Conservation (phyloP, 2,113 vertebrate species). For the Genyomyrus donnyi region DNA sequence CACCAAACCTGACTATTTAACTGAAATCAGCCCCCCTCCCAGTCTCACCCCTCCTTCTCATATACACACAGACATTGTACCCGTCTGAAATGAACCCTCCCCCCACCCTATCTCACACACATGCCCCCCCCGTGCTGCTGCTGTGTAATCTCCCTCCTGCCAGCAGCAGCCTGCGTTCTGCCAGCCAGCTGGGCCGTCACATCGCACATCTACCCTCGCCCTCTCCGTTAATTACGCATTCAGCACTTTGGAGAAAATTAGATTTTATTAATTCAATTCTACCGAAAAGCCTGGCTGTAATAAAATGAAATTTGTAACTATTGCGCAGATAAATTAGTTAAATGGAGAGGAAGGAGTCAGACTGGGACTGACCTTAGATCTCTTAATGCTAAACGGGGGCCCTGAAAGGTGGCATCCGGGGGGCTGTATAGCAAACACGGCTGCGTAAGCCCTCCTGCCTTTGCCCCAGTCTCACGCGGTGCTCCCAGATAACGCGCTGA, state of each 20-base stretch:
- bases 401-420: slow-evolving; percentile 40
- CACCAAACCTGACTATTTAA: neutral
- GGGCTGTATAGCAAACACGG: neutral
- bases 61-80: neutral
- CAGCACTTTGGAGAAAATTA: slow-evolving; percentile 87
- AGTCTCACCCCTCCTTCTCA: neutral
- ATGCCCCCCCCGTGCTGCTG: slow-evolving; percentile 25
- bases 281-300: slow-evolving; percentile 74
- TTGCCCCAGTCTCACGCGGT: neutral
- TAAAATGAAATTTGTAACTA: slow-evolving; percentile 79
- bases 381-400: slow-evolving; percentile 65
- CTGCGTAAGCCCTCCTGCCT: neutral
- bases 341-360: slow-evolving; percentile 71
- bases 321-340: slow-evolving; percentile 72
- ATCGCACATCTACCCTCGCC: slow-evolving; percentile 36
- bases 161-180: slow-evolving; percentile 48
- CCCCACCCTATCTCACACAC: slow-evolving; percentile 13
- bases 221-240: slow-evolving; percentile 76
- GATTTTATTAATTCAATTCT: slow-evolving; percentile 89
- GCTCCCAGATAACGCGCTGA: neutral
- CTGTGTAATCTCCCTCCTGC: slow-evolving; percentile 37
- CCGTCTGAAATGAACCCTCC: neutral
- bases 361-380: slow-evolving; percentile 65
- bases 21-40: neutral
- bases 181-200: slow-evolving; percentile 64